Evolutionary conservation across 2,113 vertebrate species (phyloP).

Genomic region (Nesogale talazaci): DNA sequence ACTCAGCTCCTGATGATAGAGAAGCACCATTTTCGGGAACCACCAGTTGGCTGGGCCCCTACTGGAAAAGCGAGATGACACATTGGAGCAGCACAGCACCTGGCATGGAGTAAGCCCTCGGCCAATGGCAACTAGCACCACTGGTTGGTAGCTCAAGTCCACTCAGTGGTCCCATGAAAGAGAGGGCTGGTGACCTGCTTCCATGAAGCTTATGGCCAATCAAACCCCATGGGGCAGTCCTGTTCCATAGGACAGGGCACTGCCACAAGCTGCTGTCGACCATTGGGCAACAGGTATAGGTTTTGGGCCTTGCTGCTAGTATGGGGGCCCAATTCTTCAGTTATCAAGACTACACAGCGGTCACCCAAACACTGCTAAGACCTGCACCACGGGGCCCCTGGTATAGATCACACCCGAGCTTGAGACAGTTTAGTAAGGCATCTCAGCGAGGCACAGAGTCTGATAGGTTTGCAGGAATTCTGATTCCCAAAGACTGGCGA

Average conservation of each 20-base stretch:
- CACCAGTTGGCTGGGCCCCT: neutral
- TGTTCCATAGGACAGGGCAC: neutral
- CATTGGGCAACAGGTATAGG: neutral
- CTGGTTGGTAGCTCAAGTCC: neutral
- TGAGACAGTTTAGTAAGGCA: neutral
- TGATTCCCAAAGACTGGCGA: neutral
- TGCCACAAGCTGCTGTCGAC: too few species aligned
- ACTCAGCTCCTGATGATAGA: neutral
- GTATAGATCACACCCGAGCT: neutral
- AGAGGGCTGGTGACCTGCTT: neutral
- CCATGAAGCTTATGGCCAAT: neutral
- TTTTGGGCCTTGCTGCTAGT: neutral
- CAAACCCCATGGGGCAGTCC: neutral
- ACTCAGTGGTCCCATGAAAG: neutral
- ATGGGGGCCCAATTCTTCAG: neutral
- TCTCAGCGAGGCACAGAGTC: neutral
- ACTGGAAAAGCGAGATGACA: neutral
- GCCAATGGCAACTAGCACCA: neutral
- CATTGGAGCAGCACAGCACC: neutral
- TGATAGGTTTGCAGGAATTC: neutral
- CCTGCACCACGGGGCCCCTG: neutral
- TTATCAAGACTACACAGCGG: too few species aligned
- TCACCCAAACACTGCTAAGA: neutral
- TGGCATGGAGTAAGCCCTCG: neutral
- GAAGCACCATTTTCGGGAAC: neutral